phyloP scores from a whole-genome alignment of 1,140 invertebrate genomes.

The Oryzaephilus surinamensis region DNA sequence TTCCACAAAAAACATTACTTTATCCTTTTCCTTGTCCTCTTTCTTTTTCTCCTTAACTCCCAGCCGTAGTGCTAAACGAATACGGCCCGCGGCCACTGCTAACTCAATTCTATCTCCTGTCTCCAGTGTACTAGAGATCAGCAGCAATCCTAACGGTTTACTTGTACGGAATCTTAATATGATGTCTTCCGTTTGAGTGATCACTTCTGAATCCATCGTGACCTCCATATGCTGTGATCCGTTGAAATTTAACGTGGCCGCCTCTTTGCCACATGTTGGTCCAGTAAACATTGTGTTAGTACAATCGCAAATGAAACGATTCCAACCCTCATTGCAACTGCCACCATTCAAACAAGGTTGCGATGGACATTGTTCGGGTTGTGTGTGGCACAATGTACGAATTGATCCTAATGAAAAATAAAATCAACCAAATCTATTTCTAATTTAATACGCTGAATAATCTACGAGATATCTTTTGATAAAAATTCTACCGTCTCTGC shows the following conservation, averaged over 20 bases:
- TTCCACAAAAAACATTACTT: conserved; percentile 22
- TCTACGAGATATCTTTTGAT: too few species aligned
- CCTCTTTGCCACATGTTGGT: conserved; percentile 84
- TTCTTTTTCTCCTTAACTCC: conserved; percentile 72
- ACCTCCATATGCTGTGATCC: conserved; percentile 63
- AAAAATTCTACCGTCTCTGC: too few species aligned
- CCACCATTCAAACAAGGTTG: conserved; percentile 87
- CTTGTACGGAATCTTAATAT: conserved; percentile 78
- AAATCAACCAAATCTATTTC: too few species aligned
- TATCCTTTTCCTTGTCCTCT: conserved; percentile 56
- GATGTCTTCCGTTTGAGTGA: conserved; percentile 87
- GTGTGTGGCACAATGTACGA: conserved; percentile 71
- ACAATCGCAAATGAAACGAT: conserved; percentile 93
- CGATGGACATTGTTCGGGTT: conserved; percentile 68
- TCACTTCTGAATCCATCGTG: conserved; percentile 61
- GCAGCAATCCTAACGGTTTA: conserved; percentile 57
- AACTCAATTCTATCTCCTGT: conserved; percentile 73
- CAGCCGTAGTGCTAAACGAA: conserved; percentile 70
- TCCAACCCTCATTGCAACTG: conserved; percentile 88
- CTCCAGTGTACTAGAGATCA: conserved; percentile 64
- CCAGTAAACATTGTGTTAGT: conserved; percentile 80
- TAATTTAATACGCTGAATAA: too few species aligned
- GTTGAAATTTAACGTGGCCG: conserved; percentile 78
- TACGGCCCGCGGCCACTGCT: conserved; percentile 66
- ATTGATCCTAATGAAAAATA: conserved; percentile 59